Evolutionary conservation across 2,113 vertebrate genomes (phyloP).

Genomic region (Peromyscus leucopus): DNA sequence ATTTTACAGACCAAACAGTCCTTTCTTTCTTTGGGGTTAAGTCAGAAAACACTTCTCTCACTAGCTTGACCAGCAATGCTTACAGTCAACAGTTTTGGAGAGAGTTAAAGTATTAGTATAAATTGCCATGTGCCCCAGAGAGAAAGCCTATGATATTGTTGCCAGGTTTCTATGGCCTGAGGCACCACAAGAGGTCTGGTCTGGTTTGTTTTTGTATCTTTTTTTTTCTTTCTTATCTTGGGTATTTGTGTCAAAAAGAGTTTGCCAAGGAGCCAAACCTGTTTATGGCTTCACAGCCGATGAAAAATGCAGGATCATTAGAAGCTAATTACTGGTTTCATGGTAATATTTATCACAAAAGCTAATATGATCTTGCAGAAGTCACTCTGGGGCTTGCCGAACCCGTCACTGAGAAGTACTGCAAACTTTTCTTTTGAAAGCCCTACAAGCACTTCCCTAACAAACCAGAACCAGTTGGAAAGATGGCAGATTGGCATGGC

Average conservation of each 20-base stretch:
- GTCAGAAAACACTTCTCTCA: not conserved
- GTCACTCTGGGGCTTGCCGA: conserved; percentile 56
- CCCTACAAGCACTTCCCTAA: conserved; percentile 25
- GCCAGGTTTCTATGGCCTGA: conserved; percentile 76
- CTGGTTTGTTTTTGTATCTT: not conserved
- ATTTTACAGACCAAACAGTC: not conserved
- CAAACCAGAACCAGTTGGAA: conserved; percentile 60
- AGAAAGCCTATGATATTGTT: not conserved
- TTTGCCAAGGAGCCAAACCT: conserved; percentile 78
- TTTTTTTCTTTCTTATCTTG: conserved; percentile 55
- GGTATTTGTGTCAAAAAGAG: conserved; percentile 80
- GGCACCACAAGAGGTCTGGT: conserved; percentile 18
- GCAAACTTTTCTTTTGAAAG: conserved; percentile 45
- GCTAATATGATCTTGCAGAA: conserved; percentile 74
- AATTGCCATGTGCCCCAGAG: conserved; percentile 40
- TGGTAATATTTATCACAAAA: conserved; percentile 79
- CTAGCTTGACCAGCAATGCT: conserved; percentile 33
- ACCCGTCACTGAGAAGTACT: conserved; percentile 38
- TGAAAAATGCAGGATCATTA: conserved; percentile 82
- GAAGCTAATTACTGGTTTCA: conserved; percentile 80
- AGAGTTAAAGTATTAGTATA: conserved; percentile 71
- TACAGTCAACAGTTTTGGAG: conserved; percentile 58
- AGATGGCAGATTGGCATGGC: conserved; percentile 17
- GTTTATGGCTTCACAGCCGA: conserved; percentile 64
- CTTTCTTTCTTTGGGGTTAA: conserved; percentile 29